Evolutionary conservation across 2,797 vertebrate genomes (phyloP).

Genomic region (Smutsia temminckii): DNA sequence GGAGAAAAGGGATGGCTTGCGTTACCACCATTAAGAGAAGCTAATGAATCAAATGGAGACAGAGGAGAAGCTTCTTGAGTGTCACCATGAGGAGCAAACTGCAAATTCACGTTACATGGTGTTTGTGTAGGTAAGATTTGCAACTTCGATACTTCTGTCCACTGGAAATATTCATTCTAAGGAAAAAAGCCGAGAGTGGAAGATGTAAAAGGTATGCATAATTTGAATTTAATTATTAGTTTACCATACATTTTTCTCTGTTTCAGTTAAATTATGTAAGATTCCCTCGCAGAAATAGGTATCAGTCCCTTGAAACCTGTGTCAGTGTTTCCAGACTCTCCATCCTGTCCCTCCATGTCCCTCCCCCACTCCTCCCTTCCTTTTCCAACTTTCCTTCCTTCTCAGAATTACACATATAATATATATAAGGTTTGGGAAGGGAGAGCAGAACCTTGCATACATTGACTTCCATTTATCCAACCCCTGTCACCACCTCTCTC

Average conservation of each 20-base stretch:
- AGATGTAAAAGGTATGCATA: not conserved
- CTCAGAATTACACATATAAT: not conserved
- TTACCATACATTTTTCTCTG: not conserved
- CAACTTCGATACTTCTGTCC: not conserved
- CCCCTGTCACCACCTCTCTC: not conserved
- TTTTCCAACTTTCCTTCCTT: not conserved
- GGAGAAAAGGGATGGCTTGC: not conserved
- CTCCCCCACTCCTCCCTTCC: accelerated
- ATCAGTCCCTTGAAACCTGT: not conserved
- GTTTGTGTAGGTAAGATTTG: not conserved
- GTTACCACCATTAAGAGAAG: not conserved
- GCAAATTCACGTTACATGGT: not conserved
- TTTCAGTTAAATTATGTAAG: not conserved
- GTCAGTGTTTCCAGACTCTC: not conserved
- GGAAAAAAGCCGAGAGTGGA: not conserved
- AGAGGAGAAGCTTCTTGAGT: not conserved
- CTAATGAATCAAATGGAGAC: not conserved
- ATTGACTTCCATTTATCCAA: not conserved
- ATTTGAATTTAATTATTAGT: not conserved
- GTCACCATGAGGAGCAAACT: not conserved
- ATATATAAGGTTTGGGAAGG: not conserved
- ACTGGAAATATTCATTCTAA: not conserved
- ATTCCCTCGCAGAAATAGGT: not conserved
- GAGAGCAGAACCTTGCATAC: not conserved
- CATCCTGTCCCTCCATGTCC: not conserved